Evolutionary conservation across 1,140 invertebrate species (phyloP), one percentile per base, ranked within the genome.

Genomic region (Ceratosolen solmsi): DNA sequence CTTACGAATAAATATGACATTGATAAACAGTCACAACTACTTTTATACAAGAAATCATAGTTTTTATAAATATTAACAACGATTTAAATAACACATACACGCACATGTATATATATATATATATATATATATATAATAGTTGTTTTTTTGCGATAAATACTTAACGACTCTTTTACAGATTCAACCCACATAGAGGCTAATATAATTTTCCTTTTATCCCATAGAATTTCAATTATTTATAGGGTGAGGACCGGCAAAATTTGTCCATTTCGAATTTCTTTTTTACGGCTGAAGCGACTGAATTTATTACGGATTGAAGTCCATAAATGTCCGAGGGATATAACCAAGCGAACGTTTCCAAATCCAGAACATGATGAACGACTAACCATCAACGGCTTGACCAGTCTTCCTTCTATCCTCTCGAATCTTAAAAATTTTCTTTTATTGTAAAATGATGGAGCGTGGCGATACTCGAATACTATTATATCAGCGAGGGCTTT

Each of bases 221-320:
- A 71, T 71, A 46, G 63, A 82, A 82, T 82, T 77, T 82, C 74
- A 77, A 82, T 82, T 82, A 82, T 82, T 82, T 82, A 82, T 78
- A 33, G 51, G 25, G 65, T 78, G 74, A 78, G 65, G 65, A 78
- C 20, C 68, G 56, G 41, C 25, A 46, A 82, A 82, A 82, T 82
- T 77, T 77, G 80, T 82, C 70, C 73, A 41, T 73, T 73, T 78
- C 65, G 41, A 72, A 71, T 82, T 82, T 71, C 68, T 70, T 71
- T 72, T 72, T 70, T 77, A 78, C 65, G 68, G 27, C 33, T 51
- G 41, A n/a, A 9, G 8, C 25, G 15, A 0, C 25, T 4, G 54
- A 82, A 82, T 82, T 82, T 82, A 82, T 78, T 82, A 78, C 68
- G 30, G 68, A 82, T 82, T 78, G 74, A 73, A 73, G 75, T 82